phyloP scores from a whole-genome alignment of 1,140 invertebrate genomes.

The Proctacanthus coquilletti region DNA sequence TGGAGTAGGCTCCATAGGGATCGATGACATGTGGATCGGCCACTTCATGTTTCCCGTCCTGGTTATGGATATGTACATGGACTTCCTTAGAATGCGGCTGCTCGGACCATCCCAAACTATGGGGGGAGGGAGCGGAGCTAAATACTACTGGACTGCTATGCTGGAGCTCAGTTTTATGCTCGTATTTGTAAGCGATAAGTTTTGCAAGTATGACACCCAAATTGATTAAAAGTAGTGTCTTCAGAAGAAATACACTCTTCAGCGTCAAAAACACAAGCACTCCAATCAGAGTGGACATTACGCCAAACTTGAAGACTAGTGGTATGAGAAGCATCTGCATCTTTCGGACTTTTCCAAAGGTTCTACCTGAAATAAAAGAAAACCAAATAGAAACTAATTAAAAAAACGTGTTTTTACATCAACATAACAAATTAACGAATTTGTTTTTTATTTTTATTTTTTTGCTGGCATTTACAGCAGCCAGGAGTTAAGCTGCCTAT shows the following conservation, averaged over 20 bases:
- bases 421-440: too few relatives aligned
- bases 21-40: too few relatives aligned
- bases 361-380: conserved; percentile 13
- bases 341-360: conserved; percentile 29
- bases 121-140: too few relatives aligned
- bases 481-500: too few relatives aligned
- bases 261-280: conserved; percentile 30
- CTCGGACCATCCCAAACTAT: conserved; percentile 16
- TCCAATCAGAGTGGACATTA: conserved; percentile 32
- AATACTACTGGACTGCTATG: conserved; percentile 18
- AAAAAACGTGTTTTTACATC: too few relatives aligned
- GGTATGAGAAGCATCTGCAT: conserved; percentile 32
- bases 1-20: too few relatives aligned
- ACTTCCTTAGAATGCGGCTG: conserved; percentile 20
- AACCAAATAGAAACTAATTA: not conserved
- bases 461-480: too few relatives aligned
- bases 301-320: conserved; percentile 35
- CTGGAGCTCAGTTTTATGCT: conserved; percentile 14
- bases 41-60: too few relatives aligned
- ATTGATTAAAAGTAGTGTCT: conserved; percentile 26
- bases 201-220: conserved; percentile 22
- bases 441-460: too few relatives aligned
- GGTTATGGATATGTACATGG: conserved; percentile 26
- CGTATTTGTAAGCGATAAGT: conserved; percentile 20
- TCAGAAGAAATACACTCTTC: conserved; percentile 32